A percentile compares a stretch with the other conserved stretches of the same genome.
phyloP scores from a whole-genome alignment of 37 sponge, comb jelly and placozoan species.

The Ephydatia muelleri region DNA sequence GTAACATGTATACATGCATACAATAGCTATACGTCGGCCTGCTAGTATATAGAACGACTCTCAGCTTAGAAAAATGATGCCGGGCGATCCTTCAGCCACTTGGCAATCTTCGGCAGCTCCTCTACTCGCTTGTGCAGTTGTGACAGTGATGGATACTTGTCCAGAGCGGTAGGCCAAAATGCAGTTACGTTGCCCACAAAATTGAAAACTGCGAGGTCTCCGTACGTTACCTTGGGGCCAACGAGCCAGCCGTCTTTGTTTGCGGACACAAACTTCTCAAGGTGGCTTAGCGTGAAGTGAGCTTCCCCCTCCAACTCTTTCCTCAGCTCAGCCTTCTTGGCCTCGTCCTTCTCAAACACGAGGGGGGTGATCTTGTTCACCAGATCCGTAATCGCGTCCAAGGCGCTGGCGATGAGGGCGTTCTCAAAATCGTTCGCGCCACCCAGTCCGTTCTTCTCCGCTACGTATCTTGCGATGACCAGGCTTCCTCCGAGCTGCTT shows the following conservation, averaged over 20 bases:
- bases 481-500: slow-evolving; percentile 43
- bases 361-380: neutral
- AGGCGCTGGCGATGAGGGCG: slow-evolving; percentile 40
- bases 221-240: slow-evolving; percentile 40
- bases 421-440: slow-evolving; percentile 51
- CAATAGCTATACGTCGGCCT: too few relatives aligned
- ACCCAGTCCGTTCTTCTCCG: slow-evolving; percentile 53
- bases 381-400: slow-evolving; percentile 45
- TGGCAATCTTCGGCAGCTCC: slow-evolving; percentile 32
- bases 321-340: slow-evolving; percentile 22
- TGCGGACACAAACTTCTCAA: slow-evolving; percentile 13
- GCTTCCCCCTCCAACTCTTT: slow-evolving; percentile 13
- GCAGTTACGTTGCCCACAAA: too few relatives aligned
- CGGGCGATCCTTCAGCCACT: slow-evolving; percentile 51
- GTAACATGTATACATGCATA: too few relatives aligned
- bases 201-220: too few relatives aligned
- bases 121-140: neutral
- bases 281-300: neutral
- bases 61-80: too few relatives aligned
- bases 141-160: slow-evolving; percentile 14
- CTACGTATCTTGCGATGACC: slow-evolving; percentile 35
- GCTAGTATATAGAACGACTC: too few relatives aligned
- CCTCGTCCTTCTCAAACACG: too few relatives aligned
- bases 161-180: neutral
- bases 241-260: slow-evolving; percentile 30